phyloP scores from a whole-genome alignment of 2,888 invertebrate species.

The Drosophila sordidula region DNA sequence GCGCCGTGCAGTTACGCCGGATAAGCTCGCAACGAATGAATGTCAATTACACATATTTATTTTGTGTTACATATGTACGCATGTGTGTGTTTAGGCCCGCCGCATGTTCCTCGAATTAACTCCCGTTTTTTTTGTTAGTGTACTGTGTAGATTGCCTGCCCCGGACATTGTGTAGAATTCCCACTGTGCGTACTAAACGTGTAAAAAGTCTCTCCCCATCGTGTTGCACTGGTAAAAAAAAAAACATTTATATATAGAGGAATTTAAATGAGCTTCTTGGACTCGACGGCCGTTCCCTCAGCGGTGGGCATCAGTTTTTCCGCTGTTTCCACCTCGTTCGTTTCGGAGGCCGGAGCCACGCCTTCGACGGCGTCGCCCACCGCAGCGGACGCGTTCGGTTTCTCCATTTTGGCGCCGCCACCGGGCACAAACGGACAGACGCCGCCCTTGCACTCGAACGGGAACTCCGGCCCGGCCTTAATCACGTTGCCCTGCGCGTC shows the following conservation, averaged over 20 bases:
- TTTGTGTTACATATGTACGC: neutral
- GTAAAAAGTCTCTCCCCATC: neutral
- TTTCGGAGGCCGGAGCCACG: neutral
- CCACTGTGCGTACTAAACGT: neutral
- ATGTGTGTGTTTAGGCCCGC: neutral
- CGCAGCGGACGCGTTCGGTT: neutral
- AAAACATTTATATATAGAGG: neutral
- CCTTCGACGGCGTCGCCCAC: conserved; percentile 2
- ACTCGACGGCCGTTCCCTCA: conserved; percentile 5
- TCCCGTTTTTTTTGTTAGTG: neutral
- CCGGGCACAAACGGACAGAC: conserved; percentile 85
- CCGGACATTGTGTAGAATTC: conserved; percentile 16
- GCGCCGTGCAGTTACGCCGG: neutral
- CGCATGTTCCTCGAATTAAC: conserved; percentile 14
- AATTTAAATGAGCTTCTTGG: conserved; percentile 57
- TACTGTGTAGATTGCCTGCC: neutral
- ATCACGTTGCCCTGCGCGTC: conserved; percentile 87
- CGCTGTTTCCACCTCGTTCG: neutral
- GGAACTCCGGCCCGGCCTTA: conserved; percentile 86
- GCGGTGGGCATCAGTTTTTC: neutral
- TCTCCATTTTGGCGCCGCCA: conserved; percentile 45
- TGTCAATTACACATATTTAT: neutral
- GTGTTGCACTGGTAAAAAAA: neutral
- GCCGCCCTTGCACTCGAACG: conserved; percentile 87
- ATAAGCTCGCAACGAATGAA: neutral